Conservation (phyloP, 2,113 vertebrate genomes). For the Neogobius melanostomus region DNA sequence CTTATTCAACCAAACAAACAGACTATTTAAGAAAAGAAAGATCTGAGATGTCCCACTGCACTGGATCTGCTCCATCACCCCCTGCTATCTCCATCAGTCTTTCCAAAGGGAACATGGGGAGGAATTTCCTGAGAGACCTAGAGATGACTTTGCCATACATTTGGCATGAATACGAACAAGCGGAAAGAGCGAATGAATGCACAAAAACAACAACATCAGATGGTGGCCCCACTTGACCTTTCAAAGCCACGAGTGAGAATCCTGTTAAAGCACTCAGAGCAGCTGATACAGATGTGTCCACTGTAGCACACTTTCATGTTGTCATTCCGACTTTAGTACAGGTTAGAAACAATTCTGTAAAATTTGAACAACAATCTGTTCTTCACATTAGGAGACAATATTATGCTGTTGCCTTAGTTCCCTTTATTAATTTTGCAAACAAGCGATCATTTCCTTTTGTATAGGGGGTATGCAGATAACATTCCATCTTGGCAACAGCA, state of each 20-base stretch:
- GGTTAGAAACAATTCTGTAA: too few relatives aligned
- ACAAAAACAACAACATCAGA: slow-evolving; percentile 33
- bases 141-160: slow-evolving; percentile 55
- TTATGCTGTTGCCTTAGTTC: too few relatives aligned
- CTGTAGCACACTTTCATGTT: slow-evolving; percentile 1
- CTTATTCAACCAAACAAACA: not conserved
- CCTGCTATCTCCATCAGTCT: slow-evolving; percentile 21
- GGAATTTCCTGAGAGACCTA: slow-evolving; percentile 65
- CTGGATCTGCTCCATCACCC: slow-evolving; percentile 33
- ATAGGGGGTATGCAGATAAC: too few relatives aligned
- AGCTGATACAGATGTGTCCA: slow-evolving; percentile 30
- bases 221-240: slow-evolving; percentile 42
- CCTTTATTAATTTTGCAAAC: too few relatives aligned
- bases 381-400: too few relatives aligned
- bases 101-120: slow-evolving; percentile 33
- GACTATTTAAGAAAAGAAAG: not conserved
- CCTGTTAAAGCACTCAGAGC: slow-evolving; percentile 11
- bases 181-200: not conserved
- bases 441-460: too few relatives aligned
- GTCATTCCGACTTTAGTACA: too few relatives aligned
- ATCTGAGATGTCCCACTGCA: slow-evolving; percentile 9
- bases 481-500: too few relatives aligned
- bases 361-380: too few relatives aligned
- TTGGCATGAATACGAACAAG: slow-evolving; percentile 6
- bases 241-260: slow-evolving; percentile 10